Conservation (phyloP, 2,888 invertebrate genomes). For the Camptogramma bilineatum region DNA sequence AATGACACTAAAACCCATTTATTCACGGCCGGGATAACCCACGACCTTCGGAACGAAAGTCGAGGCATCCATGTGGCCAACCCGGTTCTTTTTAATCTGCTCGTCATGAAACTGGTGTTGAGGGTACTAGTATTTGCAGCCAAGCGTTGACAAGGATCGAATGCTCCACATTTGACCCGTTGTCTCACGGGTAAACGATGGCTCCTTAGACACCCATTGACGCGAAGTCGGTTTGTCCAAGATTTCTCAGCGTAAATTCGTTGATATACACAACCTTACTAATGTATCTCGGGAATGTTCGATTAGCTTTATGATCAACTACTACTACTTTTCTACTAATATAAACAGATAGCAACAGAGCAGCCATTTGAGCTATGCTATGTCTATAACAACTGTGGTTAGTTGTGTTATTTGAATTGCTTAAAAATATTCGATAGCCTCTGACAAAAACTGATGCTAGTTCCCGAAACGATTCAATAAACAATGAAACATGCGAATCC, state of each 20-base stretch:
- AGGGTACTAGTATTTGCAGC: constrained; percentile 50
- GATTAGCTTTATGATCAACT: not conserved
- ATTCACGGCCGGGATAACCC: too few relatives aligned
- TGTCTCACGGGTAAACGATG: constrained; percentile 28
- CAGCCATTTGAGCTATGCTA: too few relatives aligned
- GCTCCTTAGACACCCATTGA: constrained; percentile 21
- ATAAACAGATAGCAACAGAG: too few relatives aligned
- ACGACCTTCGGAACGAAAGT: too few relatives aligned
- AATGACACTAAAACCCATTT: too few relatives aligned
- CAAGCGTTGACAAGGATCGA: constrained; percentile 64
- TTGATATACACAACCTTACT: not conserved
- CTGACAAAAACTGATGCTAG: not conserved
- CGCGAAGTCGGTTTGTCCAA: constrained; percentile 16
- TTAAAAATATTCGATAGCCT: not conserved
- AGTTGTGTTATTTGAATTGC: too few relatives aligned
- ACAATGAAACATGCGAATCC: constrained; percentile 1
- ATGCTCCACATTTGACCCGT: constrained; percentile 44
- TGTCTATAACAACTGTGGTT: too few relatives aligned
- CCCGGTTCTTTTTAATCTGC: too few relatives aligned
- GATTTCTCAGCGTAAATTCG: constrained; percentile 8
- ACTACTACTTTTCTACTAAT: too few relatives aligned
- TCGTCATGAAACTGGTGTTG: constrained; percentile 8
- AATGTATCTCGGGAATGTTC: not conserved
- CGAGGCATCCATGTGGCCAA: too few relatives aligned
- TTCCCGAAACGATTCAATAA: constrained; percentile 1